phyloP scores from a whole-genome alignment of 2,797 vertebrate genomes.

The Synaphobranchus kaupii region DNA sequence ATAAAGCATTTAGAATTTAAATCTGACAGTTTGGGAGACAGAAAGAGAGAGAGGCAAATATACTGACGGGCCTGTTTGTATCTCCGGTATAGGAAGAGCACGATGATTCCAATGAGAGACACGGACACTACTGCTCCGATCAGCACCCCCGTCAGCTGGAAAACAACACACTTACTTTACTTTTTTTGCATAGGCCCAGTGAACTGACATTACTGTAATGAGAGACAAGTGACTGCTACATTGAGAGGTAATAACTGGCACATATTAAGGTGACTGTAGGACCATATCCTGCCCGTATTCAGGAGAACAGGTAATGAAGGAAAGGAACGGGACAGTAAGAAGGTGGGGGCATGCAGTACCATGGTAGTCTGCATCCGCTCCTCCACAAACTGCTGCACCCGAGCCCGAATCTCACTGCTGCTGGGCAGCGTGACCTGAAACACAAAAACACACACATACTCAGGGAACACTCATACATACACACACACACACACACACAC shows the following conservation, averaged over 20 bases:
- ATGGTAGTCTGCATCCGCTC: conserved; percentile 78
- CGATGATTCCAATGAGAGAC: conserved; percentile 67
- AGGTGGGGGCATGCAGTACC: conserved; percentile 66
- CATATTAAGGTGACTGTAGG: background rate
- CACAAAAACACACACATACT: background rate
- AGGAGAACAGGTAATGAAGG: background rate
- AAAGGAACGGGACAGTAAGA: background rate
- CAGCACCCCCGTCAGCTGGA: conserved; percentile 79
- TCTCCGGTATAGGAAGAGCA: conserved; percentile 80
- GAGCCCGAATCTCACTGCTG: conserved; percentile 61
- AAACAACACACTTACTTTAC: conserved; percentile 25
- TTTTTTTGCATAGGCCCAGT: background rate
- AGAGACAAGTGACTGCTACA: background rate
- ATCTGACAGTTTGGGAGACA: background rate
- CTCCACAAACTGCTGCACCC: conserved; percentile 76
- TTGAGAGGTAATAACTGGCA: background rate
- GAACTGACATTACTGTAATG: background rate
- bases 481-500: conserved; percentile 32
- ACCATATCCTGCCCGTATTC: background rate
- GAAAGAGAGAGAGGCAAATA: background rate
- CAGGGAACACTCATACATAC: background rate
- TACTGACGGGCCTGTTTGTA: conserved; percentile 79
- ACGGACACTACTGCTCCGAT: conserved; percentile 73
- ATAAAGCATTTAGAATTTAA: background rate
- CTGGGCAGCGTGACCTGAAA: conserved; percentile 63